Evolutionary conservation across 2,797 vertebrate genomes (phyloP), one percentile per base, ranked within the genome.

Genomic region (Acanthurus lineatus): DNA sequence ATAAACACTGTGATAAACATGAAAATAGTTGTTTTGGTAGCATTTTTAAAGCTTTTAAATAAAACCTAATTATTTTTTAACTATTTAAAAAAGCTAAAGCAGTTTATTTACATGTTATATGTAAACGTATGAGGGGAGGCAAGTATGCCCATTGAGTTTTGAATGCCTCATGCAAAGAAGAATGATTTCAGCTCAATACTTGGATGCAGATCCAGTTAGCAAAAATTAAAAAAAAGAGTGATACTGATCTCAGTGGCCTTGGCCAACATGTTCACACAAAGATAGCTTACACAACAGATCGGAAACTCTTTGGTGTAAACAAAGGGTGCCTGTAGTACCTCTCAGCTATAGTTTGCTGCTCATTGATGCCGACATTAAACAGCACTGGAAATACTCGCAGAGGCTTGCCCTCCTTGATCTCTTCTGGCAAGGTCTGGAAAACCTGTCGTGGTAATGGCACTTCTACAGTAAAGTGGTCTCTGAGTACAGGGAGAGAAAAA

Each of bases 321-420:
- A 57, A 52, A 60, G 38, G 32, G 44, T 20, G 28, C 44, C 35
- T 44, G 69, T 42, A 5, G 87, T 95, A 99, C 98, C 98, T 97
- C 92, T 99, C 98, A 71, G 98, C 98, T 77, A 99, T 95, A 5
- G 98, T 99, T 90, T 99, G 98, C 89, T 99, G 98, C 74, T 99
- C 98, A 77, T 99, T 99, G 94, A 99, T 99, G 77, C 98, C 98
- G 81, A 99, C 94, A 15, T 99, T 99, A 82, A 99, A 99, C 84
- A 99, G 96, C 12, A 99, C 96, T 0, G 98, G 98, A 64, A 96
- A 94, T 35, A 98, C 96, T 54, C 83, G 96, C 10, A 99, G 93
- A 57, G 95, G 92, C 79, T 97, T 97, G 72, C 98, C 98, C 76
- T 97, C 96, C 88, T 95, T 97, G 71, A 99, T 96, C 89, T 97